phyloP scores from a whole-genome alignment of 2,888 invertebrate species.

The Drosophila silvestris region DNA sequence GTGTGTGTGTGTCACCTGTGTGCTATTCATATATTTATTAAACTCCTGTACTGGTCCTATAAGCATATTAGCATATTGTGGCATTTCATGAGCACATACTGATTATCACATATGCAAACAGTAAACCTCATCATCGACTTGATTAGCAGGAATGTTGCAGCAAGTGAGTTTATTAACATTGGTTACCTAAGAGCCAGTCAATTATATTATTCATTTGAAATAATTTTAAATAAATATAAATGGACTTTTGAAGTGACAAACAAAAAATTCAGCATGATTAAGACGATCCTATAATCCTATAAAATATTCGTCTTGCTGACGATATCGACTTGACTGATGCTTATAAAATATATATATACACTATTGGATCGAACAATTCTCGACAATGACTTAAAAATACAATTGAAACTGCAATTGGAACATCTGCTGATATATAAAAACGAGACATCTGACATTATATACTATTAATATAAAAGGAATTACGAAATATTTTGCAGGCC shows the following conservation, averaged over 20 bases:
- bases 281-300: background rate
- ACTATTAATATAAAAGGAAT: conserved; percentile 29
- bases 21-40: conserved; percentile 63
- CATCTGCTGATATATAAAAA: background rate
- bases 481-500: conserved; percentile 26
- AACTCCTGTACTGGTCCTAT: conserved; percentile 53
- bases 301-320: background rate
- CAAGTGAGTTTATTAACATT: conserved; percentile 43
- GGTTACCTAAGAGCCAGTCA: conserved; percentile 4
- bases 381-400: background rate
- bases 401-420: background rate
- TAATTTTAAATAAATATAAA: conserved; percentile 6
- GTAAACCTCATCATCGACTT: conserved; percentile 58
- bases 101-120: conserved; percentile 53
- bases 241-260: background rate
- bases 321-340: background rate
- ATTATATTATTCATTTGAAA: conserved; percentile 19
- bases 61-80: conserved; percentile 69
- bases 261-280: background rate
- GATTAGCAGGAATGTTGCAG: conserved; percentile 62
- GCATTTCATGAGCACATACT: conserved; percentile 60
- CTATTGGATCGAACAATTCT: background rate
- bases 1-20: conserved; percentile 23
- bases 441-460: background rate
- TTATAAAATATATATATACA: background rate